phyloP scores from a whole-genome alignment of 1,140 invertebrate genomes.

The Periplaneta americana region DNA sequence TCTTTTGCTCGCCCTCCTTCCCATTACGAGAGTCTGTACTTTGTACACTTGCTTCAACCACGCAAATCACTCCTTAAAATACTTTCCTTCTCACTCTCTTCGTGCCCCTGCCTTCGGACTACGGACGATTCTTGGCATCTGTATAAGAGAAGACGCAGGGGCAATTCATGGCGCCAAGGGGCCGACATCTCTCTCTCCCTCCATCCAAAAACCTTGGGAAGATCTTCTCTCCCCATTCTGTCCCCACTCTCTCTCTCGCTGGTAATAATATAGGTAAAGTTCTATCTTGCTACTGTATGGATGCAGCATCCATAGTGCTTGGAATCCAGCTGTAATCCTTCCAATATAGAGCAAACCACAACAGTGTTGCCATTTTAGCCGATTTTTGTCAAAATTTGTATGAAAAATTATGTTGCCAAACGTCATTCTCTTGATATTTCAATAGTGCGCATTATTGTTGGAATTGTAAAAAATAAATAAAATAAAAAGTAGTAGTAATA shows the following conservation, averaged over 20 bases:
- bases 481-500: too few species aligned
- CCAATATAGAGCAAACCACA: too few species aligned
- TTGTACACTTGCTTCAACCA: neutral
- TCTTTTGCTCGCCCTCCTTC: too few species aligned
- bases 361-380: too few species aligned
- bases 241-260: neutral
- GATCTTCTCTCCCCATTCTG: neutral
- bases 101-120: too few species aligned
- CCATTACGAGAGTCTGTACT: too few species aligned
- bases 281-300: neutral
- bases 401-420: too few species aligned
- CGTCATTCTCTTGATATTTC: too few species aligned
- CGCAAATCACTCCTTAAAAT: neutral
- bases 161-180: neutral
- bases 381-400: too few species aligned
- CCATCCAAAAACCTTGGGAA: neutral
- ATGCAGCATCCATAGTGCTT: neutral
- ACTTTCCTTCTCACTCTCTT: neutral
- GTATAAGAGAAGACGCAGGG: neutral
- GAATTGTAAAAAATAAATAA: too few species aligned
- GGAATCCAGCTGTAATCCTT: too few species aligned
- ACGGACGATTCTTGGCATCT: neutral
- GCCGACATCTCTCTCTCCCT: neutral
- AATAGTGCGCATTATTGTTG: too few species aligned
- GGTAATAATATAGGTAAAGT: neutral